Conservation (phyloP, 2,113 vertebrate species). For the Diphyllodes magnificus region DNA sequence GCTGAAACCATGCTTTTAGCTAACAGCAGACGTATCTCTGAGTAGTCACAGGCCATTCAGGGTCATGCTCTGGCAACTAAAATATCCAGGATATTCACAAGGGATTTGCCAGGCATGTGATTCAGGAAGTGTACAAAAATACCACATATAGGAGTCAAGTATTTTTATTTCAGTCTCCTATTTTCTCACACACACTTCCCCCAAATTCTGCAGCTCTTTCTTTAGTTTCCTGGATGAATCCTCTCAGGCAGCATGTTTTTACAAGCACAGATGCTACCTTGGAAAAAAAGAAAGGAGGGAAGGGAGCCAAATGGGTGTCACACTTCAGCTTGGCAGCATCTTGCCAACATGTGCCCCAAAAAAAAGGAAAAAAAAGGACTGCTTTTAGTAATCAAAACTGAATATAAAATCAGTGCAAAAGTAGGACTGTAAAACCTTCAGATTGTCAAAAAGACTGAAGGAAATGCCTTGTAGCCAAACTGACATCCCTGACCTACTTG, state of each 20-base stretch:
- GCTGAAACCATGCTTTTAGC: not conserved
- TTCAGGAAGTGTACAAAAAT: not conserved
- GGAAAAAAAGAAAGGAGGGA: not conserved
- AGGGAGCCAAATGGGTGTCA: not conserved
- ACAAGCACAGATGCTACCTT: slow-evolving; percentile 31
- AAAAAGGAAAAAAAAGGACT: not conserved
- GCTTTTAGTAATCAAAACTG: not conserved
- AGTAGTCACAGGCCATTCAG: not conserved
- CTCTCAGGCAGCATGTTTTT: not conserved
- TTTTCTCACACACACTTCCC: not conserved
- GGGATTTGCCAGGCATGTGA: not conserved
- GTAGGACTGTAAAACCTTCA: not conserved
- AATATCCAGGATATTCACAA: not conserved
- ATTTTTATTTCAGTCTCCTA: slow-evolving; percentile 20
- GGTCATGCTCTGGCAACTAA: not conserved
- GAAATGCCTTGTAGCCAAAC: not conserved
- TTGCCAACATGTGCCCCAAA: not conserved
- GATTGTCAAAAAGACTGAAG: not conserved
- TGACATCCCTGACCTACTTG: not conserved
- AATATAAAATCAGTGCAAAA: not conserved
- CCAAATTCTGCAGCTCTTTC: slow-evolving; percentile 15
- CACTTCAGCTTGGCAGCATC: not conserved
- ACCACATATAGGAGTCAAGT: not conserved
- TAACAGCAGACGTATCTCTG: not conserved
- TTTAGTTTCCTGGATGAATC: slow-evolving; percentile 27